Evolutionary conservation across 2,797 vertebrate species (phyloP), one percentile per base, ranked within the genome.

Genomic region (Urosaurus nigricauda): DNA sequence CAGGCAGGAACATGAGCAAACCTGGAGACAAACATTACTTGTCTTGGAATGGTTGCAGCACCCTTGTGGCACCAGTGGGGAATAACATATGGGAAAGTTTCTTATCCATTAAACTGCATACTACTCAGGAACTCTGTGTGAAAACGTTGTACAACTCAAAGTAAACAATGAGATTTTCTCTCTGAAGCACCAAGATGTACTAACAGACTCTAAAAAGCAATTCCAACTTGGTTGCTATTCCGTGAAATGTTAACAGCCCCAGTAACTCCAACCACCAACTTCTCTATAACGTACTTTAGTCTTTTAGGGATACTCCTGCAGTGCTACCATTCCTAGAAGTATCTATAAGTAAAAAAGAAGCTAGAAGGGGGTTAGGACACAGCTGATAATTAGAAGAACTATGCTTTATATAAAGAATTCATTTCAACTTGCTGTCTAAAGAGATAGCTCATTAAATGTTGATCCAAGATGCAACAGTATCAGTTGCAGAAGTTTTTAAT

Each of bases 181-280:
- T 24, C 37, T 32, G 19, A 24, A 63, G 56, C 29, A 47, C 32
- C 29, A 82, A 35, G 35, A 17, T n/a, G n/a, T 68, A 19, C 19
- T 87, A 53, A 35, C 29, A 60, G 68, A 53, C 43, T 12, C 73
- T 60, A 40, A 75, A 73, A 47, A 75, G 71, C 40, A 87, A 47
- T 82, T 63, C 37, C 83, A 68, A 40, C 86, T 81, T 73, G 17
- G 35, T 83, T 75, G 43, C 86, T 26, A n/a, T 29, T 71, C 58
- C 26, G 63, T 87, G 85, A 87, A 80, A 87, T 40, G 35, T 71
- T 77, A 51, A 35, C 7, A 51, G 32, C 43, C 19, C 80, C 53
- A 21, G 68, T 83, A 70, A 84, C 40, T 63, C 21, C 71, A 65
- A 37, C 19, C 13, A 29, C 43, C 17, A 75, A 0, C 71, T 88